phyloP scores from a whole-genome alignment of 1,140 invertebrate genomes.

The Sycobia sp. region DNA sequence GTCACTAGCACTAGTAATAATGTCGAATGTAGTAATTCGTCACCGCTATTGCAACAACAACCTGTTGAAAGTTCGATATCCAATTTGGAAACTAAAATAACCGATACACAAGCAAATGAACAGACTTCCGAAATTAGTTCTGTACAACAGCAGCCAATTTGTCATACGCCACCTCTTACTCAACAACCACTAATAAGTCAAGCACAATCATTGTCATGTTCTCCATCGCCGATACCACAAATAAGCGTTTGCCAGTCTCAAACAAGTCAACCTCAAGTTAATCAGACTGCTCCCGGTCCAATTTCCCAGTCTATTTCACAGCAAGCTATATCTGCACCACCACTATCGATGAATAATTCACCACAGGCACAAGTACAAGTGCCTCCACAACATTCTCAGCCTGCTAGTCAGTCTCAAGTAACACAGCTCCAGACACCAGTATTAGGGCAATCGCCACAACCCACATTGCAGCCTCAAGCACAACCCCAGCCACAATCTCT shows the following conservation, averaged over 20 bases:
- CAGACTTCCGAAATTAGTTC: slow-evolving; percentile 45
- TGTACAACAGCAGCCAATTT: slow-evolving; percentile 37
- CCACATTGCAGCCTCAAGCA: slow-evolving; percentile 23
- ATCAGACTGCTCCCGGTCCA: slow-evolving; percentile 21
- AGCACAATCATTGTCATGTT: slow-evolving; percentile 36
- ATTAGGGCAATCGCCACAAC: slow-evolving; percentile 36
- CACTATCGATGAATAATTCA: slow-evolving; percentile 25
- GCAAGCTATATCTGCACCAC: slow-evolving; percentile 36
- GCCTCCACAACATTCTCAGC: slow-evolving; percentile 37
- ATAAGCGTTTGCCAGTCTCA: slow-evolving; percentile 38
- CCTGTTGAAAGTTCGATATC: slow-evolving; percentile 42
- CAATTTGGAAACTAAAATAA: slow-evolving; percentile 45
- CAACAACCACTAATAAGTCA: slow-evolving; percentile 31
- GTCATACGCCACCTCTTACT: slow-evolving; percentile 34
- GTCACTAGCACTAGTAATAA: slow-evolving; percentile 56
- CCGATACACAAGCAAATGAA: slow-evolving; percentile 49
- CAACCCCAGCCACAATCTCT: slow-evolving; percentile 39
- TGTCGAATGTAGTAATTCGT: slow-evolving; percentile 46
- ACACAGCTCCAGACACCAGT: slow-evolving; percentile 36
- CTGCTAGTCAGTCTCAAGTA: slow-evolving; percentile 8
- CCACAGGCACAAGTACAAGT: slow-evolving; percentile 39
- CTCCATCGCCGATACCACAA: slow-evolving; percentile 23
- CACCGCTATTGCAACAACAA: slow-evolving; percentile 45
- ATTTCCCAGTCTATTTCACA: slow-evolving; percentile 9
- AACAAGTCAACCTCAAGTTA: slow-evolving; percentile 26